These are phyloP conservation scores for Masticophis lateralis DNA, from an alignment of 2,797 vertebrate genomes.

Conservation along the genomic window DNA sequence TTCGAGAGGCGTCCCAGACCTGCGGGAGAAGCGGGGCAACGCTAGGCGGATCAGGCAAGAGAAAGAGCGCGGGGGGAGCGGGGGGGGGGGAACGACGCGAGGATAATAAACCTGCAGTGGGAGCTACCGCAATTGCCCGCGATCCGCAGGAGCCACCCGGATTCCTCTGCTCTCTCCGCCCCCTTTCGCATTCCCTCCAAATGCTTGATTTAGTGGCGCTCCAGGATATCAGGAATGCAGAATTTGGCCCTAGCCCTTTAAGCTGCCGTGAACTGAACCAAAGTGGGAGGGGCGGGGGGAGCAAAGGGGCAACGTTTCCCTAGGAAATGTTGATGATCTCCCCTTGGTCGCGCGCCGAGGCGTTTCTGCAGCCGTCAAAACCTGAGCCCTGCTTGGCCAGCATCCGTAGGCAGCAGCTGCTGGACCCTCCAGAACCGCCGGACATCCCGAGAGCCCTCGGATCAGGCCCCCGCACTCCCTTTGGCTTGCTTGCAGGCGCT, in stretches of 20 bases:
- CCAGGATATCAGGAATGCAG: background rate
- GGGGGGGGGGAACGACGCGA: background rate
- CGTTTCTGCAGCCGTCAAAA: background rate
- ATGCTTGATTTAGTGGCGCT: background rate
- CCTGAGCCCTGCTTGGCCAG: background rate
- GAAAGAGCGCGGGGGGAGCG: background rate
- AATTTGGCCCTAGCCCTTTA: background rate
- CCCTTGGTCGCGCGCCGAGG: background rate
- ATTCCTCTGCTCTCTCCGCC: background rate
- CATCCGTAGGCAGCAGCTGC: background rate
- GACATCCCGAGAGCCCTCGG: background rate
- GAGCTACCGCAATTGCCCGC: background rate
- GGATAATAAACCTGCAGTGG: background rate
- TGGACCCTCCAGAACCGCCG: background rate
- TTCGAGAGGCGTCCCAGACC: background rate
- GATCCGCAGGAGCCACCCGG: background rate
- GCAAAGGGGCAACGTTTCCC: background rate
- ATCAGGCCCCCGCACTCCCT: fast-evolving
- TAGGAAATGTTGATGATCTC: background rate
- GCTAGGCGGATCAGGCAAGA: background rate
- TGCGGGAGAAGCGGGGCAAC: background rate
- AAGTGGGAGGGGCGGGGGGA: background rate
- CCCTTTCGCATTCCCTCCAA: background rate
- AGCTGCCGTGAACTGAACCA: background rate
- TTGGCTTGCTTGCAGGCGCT: background rate